Evolutionary conservation across 2,797 vertebrate genomes (phyloP).

Genomic region (Pangasius djambal): DNA sequence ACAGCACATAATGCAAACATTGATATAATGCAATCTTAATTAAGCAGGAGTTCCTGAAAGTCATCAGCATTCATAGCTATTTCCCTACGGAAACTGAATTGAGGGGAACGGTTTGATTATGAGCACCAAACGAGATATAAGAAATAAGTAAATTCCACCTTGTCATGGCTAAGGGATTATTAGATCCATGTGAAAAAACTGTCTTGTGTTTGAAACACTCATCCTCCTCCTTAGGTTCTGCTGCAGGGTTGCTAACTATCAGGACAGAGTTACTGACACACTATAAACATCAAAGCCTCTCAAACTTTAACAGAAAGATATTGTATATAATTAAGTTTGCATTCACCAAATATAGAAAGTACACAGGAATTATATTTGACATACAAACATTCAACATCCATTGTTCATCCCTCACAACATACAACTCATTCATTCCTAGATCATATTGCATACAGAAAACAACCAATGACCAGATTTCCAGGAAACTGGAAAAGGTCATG

Average conservation of each 20-base stretch:
- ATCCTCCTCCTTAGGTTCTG: neutral
- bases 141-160: neutral
- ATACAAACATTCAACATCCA: neutral
- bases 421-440: neutral
- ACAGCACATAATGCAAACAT: neutral
- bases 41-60: slow-evolving; percentile 10
- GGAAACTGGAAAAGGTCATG: neutral
- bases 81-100: neutral
- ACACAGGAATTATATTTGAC: neutral
- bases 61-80: slow-evolving; percentile 3
- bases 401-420: neutral
- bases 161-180: neutral
- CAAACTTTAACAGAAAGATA: no score
- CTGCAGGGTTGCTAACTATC: neutral
- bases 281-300: neutral
- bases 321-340: neutral
- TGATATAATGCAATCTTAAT: neutral
- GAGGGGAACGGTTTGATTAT: neutral
- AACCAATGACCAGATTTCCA: neutral
- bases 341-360: neutral
- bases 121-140: neutral
- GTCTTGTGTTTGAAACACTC: neutral
- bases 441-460: neutral
- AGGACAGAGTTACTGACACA: neutral
- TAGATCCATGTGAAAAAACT: neutral